Percentiles rank a stretch among this genome's conserved stretches.
phyloP scores from a whole-genome alignment of 64 coral and sea anemone species.

The Dendronephthya gigantea region DNA sequence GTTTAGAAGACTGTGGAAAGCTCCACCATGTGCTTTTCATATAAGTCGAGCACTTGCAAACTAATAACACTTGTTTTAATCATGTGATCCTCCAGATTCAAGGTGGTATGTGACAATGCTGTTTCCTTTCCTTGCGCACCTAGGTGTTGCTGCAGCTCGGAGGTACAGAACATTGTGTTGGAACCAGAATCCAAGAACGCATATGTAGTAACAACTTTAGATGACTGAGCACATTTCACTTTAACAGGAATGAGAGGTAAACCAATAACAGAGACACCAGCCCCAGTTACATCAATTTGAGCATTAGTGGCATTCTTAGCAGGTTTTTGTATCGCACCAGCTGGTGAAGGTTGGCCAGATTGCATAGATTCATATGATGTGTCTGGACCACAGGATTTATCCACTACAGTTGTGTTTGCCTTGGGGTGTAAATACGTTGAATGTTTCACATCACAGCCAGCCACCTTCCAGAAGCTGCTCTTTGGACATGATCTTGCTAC shows the following conservation, averaged over 20 bases:
- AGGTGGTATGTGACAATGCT: not conserved
- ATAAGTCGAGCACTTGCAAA: constrained; percentile 17
- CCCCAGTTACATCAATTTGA: no score
- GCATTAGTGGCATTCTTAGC: no score
- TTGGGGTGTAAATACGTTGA: not conserved
- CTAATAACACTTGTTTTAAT: not conserved
- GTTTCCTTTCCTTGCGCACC: not conserved
- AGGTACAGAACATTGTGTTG: constrained; percentile 17
- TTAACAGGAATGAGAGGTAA: no score
- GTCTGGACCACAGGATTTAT: not conserved
- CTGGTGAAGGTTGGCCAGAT: not conserved
- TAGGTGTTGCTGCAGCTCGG: not conserved
- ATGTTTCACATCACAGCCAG: not conserved
- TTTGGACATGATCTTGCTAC: not conserved
- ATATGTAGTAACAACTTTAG: not conserved
- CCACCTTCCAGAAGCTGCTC: not conserved
- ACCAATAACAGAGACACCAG: no score
- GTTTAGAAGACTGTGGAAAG: constrained; percentile 11
- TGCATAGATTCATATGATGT: not conserved
- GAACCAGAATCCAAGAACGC: constrained; percentile 29
- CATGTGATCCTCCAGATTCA: not conserved
- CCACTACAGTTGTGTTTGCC: not conserved
- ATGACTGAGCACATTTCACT: no score
- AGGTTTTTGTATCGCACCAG: not conserved
- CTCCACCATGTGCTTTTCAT: not conserved